Evolutionary conservation across 2,888 invertebrate genomes (phyloP).

Genomic region (Phanerotoma sp.): DNA sequence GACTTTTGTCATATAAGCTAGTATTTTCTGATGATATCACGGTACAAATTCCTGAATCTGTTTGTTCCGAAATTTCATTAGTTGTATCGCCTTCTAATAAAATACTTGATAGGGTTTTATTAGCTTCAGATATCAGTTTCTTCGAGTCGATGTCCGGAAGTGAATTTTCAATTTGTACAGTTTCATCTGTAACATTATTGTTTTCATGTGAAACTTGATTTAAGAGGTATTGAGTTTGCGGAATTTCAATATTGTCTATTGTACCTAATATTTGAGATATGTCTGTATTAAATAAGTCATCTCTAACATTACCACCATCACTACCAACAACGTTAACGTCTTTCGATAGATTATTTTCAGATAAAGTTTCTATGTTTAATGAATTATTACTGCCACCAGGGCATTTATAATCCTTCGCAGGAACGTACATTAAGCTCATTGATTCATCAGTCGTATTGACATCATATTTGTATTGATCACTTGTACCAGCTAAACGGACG

Average conservation of each 20-base stretch:
- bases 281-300: slow-evolving; percentile 42
- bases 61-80: slow-evolving; percentile 65
- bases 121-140: slow-evolving; percentile 55
- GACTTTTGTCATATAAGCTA: slow-evolving; percentile 60
- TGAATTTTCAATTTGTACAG: slow-evolving; percentile 49
- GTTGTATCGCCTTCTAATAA: slow-evolving; percentile 60
- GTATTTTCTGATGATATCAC: slow-evolving; percentile 64
- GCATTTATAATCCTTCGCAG: slow-evolving; percentile 2
- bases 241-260: slow-evolving; percentile 59
- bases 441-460: background rate
- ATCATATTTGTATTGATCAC: too few species aligned
- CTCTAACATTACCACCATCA: slow-evolving; percentile 15
- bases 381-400: slow-evolving; percentile 3
- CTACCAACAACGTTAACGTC: background rate
- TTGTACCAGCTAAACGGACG: too few species aligned
- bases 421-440: background rate
- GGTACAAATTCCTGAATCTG: slow-evolving; percentile 72
- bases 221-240: slow-evolving; percentile 68
- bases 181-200: slow-evolving; percentile 42
- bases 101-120: slow-evolving; percentile 54
- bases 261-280: slow-evolving; percentile 46
- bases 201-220: slow-evolving; percentile 57
- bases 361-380: background rate
- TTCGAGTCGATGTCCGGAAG: slow-evolving; percentile 53
- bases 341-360: background rate